Conservation (phyloP, 2,888 invertebrate species). For the Sesamia inferens region DNA sequence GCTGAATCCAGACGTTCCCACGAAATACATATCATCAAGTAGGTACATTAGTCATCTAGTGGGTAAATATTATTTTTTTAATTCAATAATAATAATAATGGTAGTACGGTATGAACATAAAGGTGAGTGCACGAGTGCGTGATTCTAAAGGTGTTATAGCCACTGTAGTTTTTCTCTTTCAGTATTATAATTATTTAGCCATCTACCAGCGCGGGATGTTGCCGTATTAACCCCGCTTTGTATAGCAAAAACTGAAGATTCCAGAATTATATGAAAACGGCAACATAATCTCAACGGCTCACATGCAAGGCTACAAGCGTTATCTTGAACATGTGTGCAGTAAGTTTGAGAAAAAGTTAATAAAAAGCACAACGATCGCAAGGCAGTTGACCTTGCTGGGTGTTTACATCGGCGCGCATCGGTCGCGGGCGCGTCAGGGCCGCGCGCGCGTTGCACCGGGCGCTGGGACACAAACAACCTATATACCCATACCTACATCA, state of each 20-base stretch:
- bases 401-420: slow-evolving; percentile 83
- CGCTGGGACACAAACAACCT: slow-evolving; percentile 84
- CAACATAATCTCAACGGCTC: slow-evolving; percentile 37
- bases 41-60: not conserved
- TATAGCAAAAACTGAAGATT: not conserved
- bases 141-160: not conserved
- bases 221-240: not conserved
- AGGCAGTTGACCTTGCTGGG: slow-evolving; percentile 86
- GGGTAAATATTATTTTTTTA: not conserved
- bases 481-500: slow-evolving; percentile 77
- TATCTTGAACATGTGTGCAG: slow-evolving; percentile 59
- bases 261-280: slow-evolving; percentile 8
- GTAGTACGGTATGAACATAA: not conserved
- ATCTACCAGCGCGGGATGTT: not conserved
- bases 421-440: slow-evolving; percentile 84
- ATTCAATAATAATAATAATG: not conserved
- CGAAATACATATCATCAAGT: not conserved
- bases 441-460: slow-evolving; percentile 83
- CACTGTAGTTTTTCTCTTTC: not conserved
- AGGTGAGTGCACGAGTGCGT: not conserved
- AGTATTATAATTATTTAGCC: not conserved
- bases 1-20: too few relatives aligned
- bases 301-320: slow-evolving; percentile 43
- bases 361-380: slow-evolving; percentile 72
- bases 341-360: slow-evolving; percentile 68